These are phyloP conservation scores for Cranoglanis bouderius DNA, from an alignment of 2,113 vertebrate genomes.

Conservation along the genomic window DNA sequence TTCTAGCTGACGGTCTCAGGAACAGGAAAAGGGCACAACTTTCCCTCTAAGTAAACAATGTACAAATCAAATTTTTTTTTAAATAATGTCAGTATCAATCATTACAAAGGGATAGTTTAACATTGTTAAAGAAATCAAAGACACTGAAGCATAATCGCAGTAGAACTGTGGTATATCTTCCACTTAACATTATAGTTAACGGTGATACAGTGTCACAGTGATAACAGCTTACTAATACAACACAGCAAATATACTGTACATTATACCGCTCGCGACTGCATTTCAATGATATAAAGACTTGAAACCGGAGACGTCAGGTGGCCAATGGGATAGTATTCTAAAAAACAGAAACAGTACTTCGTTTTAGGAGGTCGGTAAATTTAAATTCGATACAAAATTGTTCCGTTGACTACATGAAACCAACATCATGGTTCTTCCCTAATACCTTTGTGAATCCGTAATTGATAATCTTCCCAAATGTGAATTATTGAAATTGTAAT, in stretches of 20 bases:
- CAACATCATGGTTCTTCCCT: neutral
- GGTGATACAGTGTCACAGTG: neutral
- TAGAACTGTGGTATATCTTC: neutral
- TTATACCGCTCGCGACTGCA: neutral
- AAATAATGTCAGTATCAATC: no score
- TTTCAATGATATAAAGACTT: neutral
- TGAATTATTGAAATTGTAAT: neutral
- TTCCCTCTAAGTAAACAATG: constrained; percentile 21
- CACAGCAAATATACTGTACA: neutral
- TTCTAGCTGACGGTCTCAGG: neutral
- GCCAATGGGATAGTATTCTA: neutral
- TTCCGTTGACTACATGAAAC: neutral
- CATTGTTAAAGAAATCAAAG: neutral
- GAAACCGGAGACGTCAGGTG: neutral
- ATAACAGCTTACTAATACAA: neutral
- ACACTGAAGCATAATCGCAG: neutral
- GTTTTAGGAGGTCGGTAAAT: neutral
- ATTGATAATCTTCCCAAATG: neutral
- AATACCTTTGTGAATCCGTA: neutral
- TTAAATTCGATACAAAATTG: neutral
- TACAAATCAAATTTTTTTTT: neutral
- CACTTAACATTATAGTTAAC: neutral
- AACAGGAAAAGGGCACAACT: constrained; percentile 14
- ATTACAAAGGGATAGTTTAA: neutral
- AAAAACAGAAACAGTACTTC: neutral